phyloP scores from a whole-genome alignment of 2,888 invertebrate genomes.

The Hydrotaea cyrtoneurina region DNA sequence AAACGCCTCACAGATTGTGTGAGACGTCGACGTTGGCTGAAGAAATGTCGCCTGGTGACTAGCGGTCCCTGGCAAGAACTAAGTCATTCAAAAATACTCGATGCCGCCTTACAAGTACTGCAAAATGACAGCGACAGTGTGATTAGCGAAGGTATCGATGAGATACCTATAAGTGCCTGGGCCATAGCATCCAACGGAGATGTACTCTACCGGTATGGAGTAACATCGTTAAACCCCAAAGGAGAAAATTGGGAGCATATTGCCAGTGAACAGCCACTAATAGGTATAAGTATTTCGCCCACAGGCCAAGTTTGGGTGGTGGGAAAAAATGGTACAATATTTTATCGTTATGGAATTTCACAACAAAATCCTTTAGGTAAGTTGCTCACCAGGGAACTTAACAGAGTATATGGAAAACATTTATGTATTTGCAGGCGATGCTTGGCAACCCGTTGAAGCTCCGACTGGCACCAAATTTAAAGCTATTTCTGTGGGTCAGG shows the following conservation, averaged over 20 bases:
- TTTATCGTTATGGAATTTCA: conserved; percentile 89
- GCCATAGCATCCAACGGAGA: conserved; percentile 93
- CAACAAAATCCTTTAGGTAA: conserved; percentile 84
- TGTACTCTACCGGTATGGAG: conserved; percentile 90
- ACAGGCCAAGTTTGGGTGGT: conserved; percentile 90
- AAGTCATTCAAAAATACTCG: conserved; percentile 91
- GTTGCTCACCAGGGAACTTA: too few species aligned
- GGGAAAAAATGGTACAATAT: conserved; percentile 91
- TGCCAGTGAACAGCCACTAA: conserved; percentile 89
- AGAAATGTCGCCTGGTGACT: conserved; percentile 90
- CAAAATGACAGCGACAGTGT: conserved; percentile 77
- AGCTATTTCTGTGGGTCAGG: conserved; percentile 87
- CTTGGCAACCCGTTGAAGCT: conserved; percentile 91
- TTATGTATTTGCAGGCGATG: conserved; percentile 75
- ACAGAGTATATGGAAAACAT: too few species aligned
- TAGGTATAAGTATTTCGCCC: conserved; percentile 87
- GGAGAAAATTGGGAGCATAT: conserved; percentile 83
- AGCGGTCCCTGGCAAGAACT: conserved; percentile 94
- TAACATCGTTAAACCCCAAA: conserved; percentile 86
- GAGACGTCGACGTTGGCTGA: conserved; percentile 90
- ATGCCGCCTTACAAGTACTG: conserved; percentile 88
- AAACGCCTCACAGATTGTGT: conserved; percentile 95
- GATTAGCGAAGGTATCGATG: conserved; percentile 79
- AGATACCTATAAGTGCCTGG: conserved; percentile 85
- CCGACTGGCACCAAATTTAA: conserved; percentile 86